These are phyloP conservation scores for Xestoiulus laeticollis DNA, from an alignment of 2,888 invertebrate species.

Conservation along the genomic window DNA sequence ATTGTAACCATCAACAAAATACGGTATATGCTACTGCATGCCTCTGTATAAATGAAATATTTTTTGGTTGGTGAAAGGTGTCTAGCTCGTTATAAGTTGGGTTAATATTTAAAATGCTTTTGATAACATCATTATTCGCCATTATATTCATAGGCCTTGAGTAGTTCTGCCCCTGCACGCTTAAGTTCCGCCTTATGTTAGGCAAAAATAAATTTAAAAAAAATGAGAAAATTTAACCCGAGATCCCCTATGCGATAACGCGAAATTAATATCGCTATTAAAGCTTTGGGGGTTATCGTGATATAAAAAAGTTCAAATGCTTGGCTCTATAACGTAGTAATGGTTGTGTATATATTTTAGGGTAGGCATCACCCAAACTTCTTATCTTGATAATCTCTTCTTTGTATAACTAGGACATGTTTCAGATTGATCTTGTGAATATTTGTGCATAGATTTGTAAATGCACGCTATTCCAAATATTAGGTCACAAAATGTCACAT, in stretches of 20 bases:
- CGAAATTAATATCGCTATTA: conserved; percentile 41
- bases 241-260: conserved; percentile 35
- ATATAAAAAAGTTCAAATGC: neutral
- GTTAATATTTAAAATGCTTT: neutral
- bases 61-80: conserved; percentile 6
- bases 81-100: neutral
- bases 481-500: too few species aligned
- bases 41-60: neutral
- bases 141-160: neutral
- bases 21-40: neutral
- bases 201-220: neutral
- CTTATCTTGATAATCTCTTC: neutral
- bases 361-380: neutral
- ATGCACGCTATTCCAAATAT: too few species aligned
- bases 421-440: too few species aligned
- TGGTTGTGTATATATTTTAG: neutral
- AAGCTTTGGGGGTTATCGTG: conserved; percentile 24
- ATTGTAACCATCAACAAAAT: neutral
- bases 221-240: neutral
- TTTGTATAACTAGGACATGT: too few species aligned
- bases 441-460: too few species aligned
- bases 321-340: neutral
- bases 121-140: conserved; percentile 39
- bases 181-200: conserved; percentile 8
- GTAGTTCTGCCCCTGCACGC: neutral